Evolutionary conservation across 2,797 vertebrate genomes (phyloP), one percentile per base, ranked within the genome.

Genomic region (Rhinogobio ventralis): DNA sequence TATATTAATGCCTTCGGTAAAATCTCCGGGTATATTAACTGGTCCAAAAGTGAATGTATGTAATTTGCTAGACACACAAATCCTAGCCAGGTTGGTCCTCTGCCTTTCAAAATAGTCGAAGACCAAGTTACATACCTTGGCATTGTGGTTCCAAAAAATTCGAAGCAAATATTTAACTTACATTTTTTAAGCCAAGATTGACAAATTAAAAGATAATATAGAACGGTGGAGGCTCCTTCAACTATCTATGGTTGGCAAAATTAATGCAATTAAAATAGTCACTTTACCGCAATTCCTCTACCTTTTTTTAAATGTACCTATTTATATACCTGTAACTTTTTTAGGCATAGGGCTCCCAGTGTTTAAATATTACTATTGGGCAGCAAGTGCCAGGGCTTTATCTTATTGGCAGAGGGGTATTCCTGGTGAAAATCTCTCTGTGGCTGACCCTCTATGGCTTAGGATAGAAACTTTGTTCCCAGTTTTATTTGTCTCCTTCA

Each of bases 361-460:
- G 7, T 87, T 89, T 33, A 85, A 33, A 11, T 67, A 80, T n/a
- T 86, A 84, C 36, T 86, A 86, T 19, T 85, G 78, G 81, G 64
- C 74, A 45, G 75, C 39, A 45, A 87, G 84, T 60, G 25, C 9
- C 0, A 89, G 76, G 11, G 62, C 73, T 14, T 11, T 85, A 5
- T 14, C 14, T 3, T 81, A 73, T 13, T 88, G 69, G 80, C 57
- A 77, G 30, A 57, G 2, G 19, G 20, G 30, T 57, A n/a, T 15
- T 36, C 20, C 11, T 0, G 30, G 10, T 36, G 9, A 75, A 36
- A 55, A 11, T 15, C 9, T n/a, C 51, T 36, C 9, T 7, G 5
- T 20, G 28, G 20, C 33, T 76, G 51, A 36, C 8, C 51, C 20
- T 10, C 23, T 76, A 7, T 76, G 74, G 6, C 30, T 76, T 15